Conservation (phyloP, 2,888 invertebrate genomes). For the Gordius sp. region DNA sequence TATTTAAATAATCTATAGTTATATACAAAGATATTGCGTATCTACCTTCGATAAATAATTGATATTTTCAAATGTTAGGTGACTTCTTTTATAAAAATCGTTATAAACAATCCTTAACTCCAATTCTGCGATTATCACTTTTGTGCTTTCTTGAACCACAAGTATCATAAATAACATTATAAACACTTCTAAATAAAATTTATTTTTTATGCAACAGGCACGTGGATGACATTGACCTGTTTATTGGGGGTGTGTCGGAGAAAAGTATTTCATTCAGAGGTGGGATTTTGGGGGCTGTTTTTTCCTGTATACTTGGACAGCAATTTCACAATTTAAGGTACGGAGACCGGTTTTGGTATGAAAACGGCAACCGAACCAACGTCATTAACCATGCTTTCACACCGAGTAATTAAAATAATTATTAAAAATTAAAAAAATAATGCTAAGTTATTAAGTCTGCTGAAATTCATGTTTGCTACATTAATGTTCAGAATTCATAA, state of each 20-base stretch:
- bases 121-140: no score
- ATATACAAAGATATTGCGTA: no score
- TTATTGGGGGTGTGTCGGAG: conserved; percentile 24
- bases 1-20: no score
- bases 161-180: no score
- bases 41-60: no score
- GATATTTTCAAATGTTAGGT: no score
- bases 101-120: no score
- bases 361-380: conserved; percentile 21
- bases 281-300: neutral
- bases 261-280: conserved; percentile 21
- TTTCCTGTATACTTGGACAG: neutral
- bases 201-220: no score
- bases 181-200: no score
- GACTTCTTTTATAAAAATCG: no score
- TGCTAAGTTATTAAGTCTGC: neutral
- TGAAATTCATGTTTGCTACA: neutral
- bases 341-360: conserved; percentile 16
- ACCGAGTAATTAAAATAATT: conserved; percentile 18
- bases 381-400: conserved; percentile 22
- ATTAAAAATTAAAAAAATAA: neutral
- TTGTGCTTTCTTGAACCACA: no score
- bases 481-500: neutral
- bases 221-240: conserved; percentile 25
- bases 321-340: conserved; percentile 7